Conservation (phyloP, 1,140 invertebrate genomes). For the Macrobrachium nipponense region DNA sequence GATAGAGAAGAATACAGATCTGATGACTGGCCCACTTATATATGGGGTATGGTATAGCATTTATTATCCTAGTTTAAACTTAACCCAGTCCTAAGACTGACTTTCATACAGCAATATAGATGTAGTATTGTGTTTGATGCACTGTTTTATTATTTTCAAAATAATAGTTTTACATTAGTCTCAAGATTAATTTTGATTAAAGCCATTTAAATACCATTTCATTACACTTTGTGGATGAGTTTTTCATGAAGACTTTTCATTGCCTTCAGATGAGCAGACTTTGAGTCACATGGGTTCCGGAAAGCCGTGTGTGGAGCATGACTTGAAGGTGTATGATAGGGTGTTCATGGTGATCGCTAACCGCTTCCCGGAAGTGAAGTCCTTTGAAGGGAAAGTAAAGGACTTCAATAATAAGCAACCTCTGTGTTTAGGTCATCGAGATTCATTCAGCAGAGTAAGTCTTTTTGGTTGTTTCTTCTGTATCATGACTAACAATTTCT, state of each 20-base stretch:
- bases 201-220: no score
- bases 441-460: conserved; percentile 9
- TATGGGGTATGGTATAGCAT: conserved; percentile 33
- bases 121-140: no score
- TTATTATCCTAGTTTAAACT: not conserved
- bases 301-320: not conserved
- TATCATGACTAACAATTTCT: no score
- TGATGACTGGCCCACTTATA: conserved; percentile 35
- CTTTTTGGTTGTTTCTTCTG: not conserved
- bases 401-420: conserved; percentile 34
- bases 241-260: not conserved
- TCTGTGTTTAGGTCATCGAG: conserved; percentile 25
- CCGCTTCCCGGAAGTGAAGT: not conserved
- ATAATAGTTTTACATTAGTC: no score
- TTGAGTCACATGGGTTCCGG: not conserved
- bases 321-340: conserved; percentile 5
- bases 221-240: not conserved
- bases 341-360: conserved; percentile 41
- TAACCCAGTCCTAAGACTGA: not conserved
- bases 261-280: not conserved
- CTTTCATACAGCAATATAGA: not conserved
- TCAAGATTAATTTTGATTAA: no score
- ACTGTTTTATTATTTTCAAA: not conserved
- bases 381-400: not conserved
- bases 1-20: conserved; percentile 35